Conservation (phyloP, 2,888 invertebrate species). For the Phania funesta region DNA sequence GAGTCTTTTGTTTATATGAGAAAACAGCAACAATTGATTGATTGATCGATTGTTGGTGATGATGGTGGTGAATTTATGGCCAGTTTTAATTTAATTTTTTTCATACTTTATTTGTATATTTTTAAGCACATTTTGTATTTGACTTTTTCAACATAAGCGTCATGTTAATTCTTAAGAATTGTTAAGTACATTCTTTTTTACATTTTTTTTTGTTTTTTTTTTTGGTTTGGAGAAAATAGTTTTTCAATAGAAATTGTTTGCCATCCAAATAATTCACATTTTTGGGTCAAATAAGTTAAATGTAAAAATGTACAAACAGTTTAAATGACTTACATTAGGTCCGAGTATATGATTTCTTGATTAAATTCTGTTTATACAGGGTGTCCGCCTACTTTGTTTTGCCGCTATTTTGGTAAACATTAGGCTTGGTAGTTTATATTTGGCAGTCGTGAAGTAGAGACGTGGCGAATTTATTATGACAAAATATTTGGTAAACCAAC, state of each 20-base stretch:
- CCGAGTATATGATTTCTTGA: background rate
- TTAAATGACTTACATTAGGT: background rate
- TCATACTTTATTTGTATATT: slow-evolving; percentile 23
- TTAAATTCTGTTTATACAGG: no score
- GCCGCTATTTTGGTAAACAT: no score
- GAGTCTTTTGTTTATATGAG: slow-evolving; percentile 61
- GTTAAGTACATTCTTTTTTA: background rate
- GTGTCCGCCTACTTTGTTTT: no score
- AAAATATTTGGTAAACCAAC: no score
- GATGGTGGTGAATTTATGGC: slow-evolving; percentile 61
- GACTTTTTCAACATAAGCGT: slow-evolving; percentile 9
- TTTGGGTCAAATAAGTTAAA: slow-evolving; percentile 9
- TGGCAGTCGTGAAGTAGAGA: no score
- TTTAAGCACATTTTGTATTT: slow-evolving; percentile 2
- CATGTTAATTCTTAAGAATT: slow-evolving; percentile 57
- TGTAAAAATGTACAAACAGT: background rate
- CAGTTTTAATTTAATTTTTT: slow-evolving; percentile 59
- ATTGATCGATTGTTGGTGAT: slow-evolving; percentile 64
- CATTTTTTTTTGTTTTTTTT: background rate
- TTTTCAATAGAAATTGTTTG: slow-evolving; percentile 12
- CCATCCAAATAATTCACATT: background rate
- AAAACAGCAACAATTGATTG: slow-evolving; percentile 62
- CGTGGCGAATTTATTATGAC: no score
- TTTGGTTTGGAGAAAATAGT: background rate
- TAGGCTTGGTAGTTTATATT: no score